These are phyloP conservation scores for Theretra japonica DNA, from an alignment of 2,888 invertebrate species.

Conservation along the genomic window DNA sequence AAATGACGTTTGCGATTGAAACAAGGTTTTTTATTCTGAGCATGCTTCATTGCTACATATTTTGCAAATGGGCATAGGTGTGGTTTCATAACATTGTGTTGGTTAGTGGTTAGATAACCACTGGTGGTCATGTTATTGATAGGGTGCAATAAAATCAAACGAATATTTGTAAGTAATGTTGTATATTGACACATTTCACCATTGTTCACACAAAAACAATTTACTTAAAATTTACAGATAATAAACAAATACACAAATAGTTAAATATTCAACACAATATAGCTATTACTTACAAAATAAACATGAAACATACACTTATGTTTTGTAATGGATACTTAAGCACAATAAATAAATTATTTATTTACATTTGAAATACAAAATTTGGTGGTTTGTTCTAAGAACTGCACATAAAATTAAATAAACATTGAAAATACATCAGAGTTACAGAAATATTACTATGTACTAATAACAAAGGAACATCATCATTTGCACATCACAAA, in stretches of 20 bases:
- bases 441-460: slow-evolving; percentile 24
- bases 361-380: slow-evolving; percentile 52
- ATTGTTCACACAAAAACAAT: slow-evolving; percentile 80
- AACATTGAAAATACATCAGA: slow-evolving; percentile 13
- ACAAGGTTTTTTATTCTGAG: neutral
- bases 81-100: slow-evolving; percentile 10
- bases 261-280: slow-evolving; percentile 79
- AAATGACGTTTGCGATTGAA: neutral
- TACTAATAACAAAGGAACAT: slow-evolving; percentile 35
- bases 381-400: slow-evolving; percentile 36
- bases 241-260: slow-evolving; percentile 74
- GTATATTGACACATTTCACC: slow-evolving; percentile 82
- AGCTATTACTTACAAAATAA: slow-evolving; percentile 73
- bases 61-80: slow-evolving; percentile 3
- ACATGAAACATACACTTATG: slow-evolving; percentile 63
- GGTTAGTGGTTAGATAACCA: neutral
- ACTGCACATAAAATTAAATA: slow-evolving; percentile 26
- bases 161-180: slow-evolving; percentile 71
- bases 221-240: slow-evolving; percentile 76
- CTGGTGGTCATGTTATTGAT: slow-evolving; percentile 14
- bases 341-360: slow-evolving; percentile 63
- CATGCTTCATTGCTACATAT: neutral
- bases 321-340: slow-evolving; percentile 55
- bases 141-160: slow-evolving; percentile 56
- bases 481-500: slow-evolving; percentile 28